phyloP scores from a whole-genome alignment of 2,797 vertebrate genomes.

The Poecile montanus region DNA sequence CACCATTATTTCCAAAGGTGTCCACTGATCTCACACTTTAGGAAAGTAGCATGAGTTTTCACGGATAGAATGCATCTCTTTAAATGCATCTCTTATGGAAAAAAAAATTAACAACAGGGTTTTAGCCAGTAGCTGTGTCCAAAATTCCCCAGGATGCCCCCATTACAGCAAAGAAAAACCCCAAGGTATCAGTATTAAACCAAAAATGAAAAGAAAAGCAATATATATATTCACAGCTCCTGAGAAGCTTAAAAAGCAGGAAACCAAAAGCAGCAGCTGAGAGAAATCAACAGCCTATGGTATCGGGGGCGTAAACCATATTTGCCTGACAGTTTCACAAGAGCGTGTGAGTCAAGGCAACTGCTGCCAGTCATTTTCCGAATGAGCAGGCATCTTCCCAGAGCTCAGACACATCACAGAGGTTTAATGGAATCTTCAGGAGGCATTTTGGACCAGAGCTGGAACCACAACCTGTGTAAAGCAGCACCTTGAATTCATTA shows the following conservation, averaged over 20 bases:
- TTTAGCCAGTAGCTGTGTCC: not conserved
- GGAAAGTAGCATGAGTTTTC: not conserved
- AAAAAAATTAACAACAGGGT: not conserved
- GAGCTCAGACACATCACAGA: not conserved
- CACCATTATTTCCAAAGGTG: not conserved
- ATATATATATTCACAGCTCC: not conserved
- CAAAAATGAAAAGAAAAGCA: not conserved
- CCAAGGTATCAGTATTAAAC: not conserved
- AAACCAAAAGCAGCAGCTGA: constrained; percentile 35
- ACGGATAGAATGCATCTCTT: not conserved
- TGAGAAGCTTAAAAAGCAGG: not conserved
- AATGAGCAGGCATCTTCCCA: not conserved
- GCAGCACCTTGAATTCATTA: not conserved
- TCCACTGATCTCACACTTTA: not conserved
- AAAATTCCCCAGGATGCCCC: not conserved
- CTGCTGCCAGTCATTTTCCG: not conserved
- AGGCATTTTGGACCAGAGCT: not conserved
- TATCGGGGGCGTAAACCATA: not conserved
- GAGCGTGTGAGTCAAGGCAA: constrained; percentile 12
- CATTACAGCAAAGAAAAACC: not conserved
- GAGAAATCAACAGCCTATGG: not conserved
- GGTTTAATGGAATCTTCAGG: not conserved
- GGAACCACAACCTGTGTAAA: not conserved
- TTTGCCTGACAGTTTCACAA: constrained; percentile 41
- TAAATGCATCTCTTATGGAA: not conserved